A percentile compares a stretch with the other conserved stretches of the same genome.
phyloP scores from a whole-genome alignment of 2,888 invertebrate species.

The Lepas anatifera region DNA sequence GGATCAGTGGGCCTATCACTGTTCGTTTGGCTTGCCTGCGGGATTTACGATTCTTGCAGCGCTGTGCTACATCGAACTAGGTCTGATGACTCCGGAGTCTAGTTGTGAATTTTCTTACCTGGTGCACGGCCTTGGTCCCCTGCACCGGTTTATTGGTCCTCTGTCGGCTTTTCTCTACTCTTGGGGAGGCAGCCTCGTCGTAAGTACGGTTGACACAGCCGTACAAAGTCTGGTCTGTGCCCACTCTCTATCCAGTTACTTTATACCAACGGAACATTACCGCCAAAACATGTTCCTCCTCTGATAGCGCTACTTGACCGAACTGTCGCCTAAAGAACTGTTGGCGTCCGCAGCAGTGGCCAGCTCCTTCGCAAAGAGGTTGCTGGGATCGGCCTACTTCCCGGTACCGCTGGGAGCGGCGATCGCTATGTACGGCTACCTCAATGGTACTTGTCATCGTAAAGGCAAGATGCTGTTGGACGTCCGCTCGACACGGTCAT shows the following conservation, averaged over 20 bases:
- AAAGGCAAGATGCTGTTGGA: conserved; percentile 62
- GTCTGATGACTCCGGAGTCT: conserved; percentile 61
- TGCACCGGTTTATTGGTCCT: conserved; percentile 48
- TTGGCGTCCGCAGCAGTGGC: conserved; percentile 62
- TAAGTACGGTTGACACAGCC: conserved; percentile 65
- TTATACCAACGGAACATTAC: background rate
- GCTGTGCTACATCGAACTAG: conserved; percentile 65
- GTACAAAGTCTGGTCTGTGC: conserved; percentile 63
- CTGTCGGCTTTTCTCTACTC: conserved; percentile 61
- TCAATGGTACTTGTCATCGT: conserved; percentile 86
- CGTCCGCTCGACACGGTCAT: conserved; percentile 86
- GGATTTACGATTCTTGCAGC: conserved; percentile 69
- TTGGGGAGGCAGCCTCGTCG: conserved; percentile 60
- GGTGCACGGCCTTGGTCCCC: conserved; percentile 37
- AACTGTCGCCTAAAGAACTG: conserved; percentile 63
- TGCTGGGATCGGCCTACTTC: conserved; percentile 78
- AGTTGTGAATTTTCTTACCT: conserved; percentile 63
- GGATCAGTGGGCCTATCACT: conserved; percentile 70
- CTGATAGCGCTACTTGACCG: conserved; percentile 59
- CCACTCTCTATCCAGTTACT: conserved; percentile 41
- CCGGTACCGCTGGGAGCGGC: conserved; percentile 86
- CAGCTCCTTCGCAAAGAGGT: conserved; percentile 78
- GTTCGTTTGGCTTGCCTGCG: conserved; percentile 64
- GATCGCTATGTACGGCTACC: conserved; percentile 84
- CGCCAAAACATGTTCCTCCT: background rate